phyloP scores from a whole-genome alignment of 2,797 vertebrate genomes.

The Pagetopsis macropterus region DNA sequence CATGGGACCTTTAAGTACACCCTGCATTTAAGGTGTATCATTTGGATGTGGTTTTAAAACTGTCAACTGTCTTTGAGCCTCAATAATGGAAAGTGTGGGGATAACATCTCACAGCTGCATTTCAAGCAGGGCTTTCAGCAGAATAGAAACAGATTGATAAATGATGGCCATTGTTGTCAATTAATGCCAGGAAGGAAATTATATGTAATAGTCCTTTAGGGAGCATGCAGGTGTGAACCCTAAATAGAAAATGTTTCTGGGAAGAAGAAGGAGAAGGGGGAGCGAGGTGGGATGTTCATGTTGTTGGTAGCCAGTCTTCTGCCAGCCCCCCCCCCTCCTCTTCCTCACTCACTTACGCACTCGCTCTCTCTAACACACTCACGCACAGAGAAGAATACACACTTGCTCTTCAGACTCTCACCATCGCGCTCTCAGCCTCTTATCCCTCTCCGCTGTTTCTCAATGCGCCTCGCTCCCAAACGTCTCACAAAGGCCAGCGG shows the following conservation, averaged over 20 bases:
- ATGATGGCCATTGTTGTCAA: slow-evolving; percentile 55
- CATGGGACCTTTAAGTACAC: no score
- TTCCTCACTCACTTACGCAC: slow-evolving; percentile 1
- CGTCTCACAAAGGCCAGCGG: slow-evolving; percentile 65
- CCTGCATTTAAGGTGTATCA: neutral
- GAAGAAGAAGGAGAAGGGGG: slow-evolving; percentile 19
- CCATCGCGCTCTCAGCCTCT: slow-evolving; percentile 54
- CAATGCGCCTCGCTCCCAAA: slow-evolving; percentile 20
- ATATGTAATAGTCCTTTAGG: slow-evolving; percentile 59
- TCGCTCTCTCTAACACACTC: slow-evolving; percentile 46
- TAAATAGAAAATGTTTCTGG: slow-evolving; percentile 61
- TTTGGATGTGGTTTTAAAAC: slow-evolving; percentile 17
- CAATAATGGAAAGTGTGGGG: slow-evolving; percentile 7
- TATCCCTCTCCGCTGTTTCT: slow-evolving; percentile 25
- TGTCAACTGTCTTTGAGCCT: neutral
- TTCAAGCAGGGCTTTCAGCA: slow-evolving; percentile 16
- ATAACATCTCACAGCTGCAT: slow-evolving; percentile 26
- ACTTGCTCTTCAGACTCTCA: slow-evolving; percentile 63
- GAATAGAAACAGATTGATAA: slow-evolving; percentile 47
- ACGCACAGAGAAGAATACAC: slow-evolving; percentile 59
- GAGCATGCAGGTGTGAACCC: slow-evolving; percentile 70
- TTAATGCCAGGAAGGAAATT: slow-evolving; percentile 66
- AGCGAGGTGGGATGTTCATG: slow-evolving; percentile 56
- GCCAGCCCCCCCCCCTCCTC: slow-evolving; percentile 27
- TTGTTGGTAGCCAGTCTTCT: slow-evolving; percentile 56